Conservation (phyloP, 2,113 vertebrate genomes). For the Lathamus discolor region DNA sequence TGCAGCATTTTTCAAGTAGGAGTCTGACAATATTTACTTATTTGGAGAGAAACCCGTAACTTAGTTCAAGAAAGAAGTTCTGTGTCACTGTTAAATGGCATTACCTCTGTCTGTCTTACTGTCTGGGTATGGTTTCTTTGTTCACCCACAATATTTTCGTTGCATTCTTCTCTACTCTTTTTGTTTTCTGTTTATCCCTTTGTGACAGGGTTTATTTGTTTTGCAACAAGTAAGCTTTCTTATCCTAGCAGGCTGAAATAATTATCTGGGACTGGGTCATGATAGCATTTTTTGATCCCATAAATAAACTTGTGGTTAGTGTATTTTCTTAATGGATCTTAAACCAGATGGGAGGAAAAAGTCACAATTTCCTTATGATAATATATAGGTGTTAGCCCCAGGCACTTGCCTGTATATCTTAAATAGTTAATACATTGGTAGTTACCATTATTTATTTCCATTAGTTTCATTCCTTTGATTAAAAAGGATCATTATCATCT, state of each 20-base stretch:
- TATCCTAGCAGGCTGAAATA: not conserved
- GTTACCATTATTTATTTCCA: not conserved
- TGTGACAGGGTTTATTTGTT: not conserved
- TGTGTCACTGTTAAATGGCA: not conserved
- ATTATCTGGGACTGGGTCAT: not conserved
- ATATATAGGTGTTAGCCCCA: not conserved
- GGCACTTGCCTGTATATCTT: not conserved
- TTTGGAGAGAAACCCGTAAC: not conserved
- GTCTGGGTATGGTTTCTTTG: not conserved
- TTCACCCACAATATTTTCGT: fast-evolving
- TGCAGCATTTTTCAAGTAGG: not conserved
- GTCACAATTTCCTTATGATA: not conserved
- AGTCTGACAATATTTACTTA: not conserved
- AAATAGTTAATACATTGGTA: not conserved
- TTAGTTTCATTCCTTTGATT: not conserved
- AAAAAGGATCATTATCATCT: not conserved
- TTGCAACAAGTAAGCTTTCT: not conserved
- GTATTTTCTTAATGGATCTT: not conserved
- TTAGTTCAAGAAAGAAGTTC: not conserved
- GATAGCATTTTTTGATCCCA: not conserved
- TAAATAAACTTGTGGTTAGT: not conserved
- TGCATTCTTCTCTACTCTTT: not conserved
- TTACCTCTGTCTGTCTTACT: not conserved
- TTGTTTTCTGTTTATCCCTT: not conserved
- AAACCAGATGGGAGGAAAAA: not conserved